Conservation (phyloP, 1,140 invertebrate species). For the Monomorium pharaonis region DNA sequence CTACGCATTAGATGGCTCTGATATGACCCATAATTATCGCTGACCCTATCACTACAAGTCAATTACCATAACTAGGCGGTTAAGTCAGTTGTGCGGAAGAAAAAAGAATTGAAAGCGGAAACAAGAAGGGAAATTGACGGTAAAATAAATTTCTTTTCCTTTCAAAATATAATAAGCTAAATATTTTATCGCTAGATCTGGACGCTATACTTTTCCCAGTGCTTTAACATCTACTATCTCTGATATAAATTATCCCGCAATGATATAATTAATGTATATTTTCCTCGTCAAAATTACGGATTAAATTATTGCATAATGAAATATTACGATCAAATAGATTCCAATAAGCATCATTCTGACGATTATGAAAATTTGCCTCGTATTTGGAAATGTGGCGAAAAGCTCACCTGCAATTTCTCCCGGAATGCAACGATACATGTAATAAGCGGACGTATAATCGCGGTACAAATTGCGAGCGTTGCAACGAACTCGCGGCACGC, state of each 20-base stretch:
- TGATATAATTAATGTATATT: neutral
- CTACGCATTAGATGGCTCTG: neutral
- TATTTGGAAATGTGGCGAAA: slow-evolving; percentile 10
- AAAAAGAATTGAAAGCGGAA: neutral
- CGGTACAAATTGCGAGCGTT: slow-evolving; percentile 17
- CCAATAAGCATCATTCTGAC: neutral
- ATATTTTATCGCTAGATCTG: neutral
- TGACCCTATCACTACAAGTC: neutral
- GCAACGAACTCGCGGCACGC: neutral
- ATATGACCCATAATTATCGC: slow-evolving; percentile 8
- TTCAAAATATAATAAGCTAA: neutral
- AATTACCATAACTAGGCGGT: neutral
- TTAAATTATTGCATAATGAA: slow-evolving; percentile 1
- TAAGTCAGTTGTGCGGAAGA: neutral
- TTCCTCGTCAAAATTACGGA: neutral
- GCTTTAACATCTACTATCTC: neutral
- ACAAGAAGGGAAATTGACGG: neutral
- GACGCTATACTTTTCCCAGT: neutral
- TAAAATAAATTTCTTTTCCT: neutral
- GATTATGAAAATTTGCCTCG: slow-evolving; percentile 21
- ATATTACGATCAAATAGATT: neutral
- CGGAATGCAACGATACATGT: slow-evolving; percentile 10
- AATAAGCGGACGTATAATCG: slow-evolving; percentile 12
- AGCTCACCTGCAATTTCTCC: slow-evolving; percentile 7
- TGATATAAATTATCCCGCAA: neutral